phyloP scores from a whole-genome alignment of 2,888 invertebrate genomes.

The Leptinotarsa tumamoca region DNA sequence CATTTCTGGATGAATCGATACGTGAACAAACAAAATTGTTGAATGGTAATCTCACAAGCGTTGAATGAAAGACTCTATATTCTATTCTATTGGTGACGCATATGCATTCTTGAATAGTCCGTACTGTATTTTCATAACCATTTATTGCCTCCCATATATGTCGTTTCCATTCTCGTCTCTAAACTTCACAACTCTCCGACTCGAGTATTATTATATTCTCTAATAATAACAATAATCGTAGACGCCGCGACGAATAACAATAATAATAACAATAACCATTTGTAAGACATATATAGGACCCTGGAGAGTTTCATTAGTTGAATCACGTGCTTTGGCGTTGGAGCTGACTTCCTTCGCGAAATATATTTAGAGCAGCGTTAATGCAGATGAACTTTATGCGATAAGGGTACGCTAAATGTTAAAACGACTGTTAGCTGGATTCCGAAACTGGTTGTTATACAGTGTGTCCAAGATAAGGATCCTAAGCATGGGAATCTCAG shows the following conservation, averaged over 20 bases:
- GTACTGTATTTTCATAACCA: neutral
- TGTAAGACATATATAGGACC: slow-evolving; percentile 62
- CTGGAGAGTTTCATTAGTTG: slow-evolving; percentile 63
- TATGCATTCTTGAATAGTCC: no score
- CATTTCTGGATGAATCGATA: no score
- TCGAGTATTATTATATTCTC: slow-evolving; percentile 59
- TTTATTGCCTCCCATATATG: slow-evolving; percentile 28
- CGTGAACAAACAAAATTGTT: no score
- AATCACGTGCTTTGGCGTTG: slow-evolving; percentile 58
- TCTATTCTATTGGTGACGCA: no score
- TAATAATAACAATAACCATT: slow-evolving; percentile 66
- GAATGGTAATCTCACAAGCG: no score
- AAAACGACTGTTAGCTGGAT: neutral
- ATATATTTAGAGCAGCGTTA: slow-evolving; percentile 16
- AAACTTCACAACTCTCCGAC: slow-evolving; percentile 49
- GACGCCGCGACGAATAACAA: slow-evolving; percentile 63
- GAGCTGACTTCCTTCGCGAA: slow-evolving; percentile 28
- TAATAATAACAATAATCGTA: slow-evolving; percentile 61
- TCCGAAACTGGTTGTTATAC: neutral
- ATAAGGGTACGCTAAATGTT: slow-evolving; percentile 6
- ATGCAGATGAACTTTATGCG: slow-evolving; percentile 8
- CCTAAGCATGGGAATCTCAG: no score
- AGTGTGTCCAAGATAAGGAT: no score
- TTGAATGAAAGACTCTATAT: no score
- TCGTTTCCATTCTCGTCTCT: slow-evolving; percentile 40